Evolutionary conservation across 2,797 vertebrate genomes (phyloP).

Genomic region (Sylvilagus floridanus): DNA sequence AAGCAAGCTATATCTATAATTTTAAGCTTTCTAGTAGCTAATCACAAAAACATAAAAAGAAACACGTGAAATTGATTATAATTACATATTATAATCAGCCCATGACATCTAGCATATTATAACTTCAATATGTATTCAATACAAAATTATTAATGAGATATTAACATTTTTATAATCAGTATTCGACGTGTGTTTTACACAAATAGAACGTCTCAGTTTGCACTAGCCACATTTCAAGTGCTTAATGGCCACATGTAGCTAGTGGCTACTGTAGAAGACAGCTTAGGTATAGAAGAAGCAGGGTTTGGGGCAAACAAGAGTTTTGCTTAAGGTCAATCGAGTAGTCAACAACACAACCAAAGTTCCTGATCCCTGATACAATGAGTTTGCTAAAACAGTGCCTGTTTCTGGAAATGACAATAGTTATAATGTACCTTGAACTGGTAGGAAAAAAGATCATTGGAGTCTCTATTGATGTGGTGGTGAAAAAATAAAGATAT

Average conservation of each 20-base stretch:
- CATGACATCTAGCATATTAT: neutral
- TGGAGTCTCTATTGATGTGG: neutral
- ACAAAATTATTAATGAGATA: neutral
- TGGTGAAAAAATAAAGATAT: neutral
- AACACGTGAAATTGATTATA: neutral
- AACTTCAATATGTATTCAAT: neutral
- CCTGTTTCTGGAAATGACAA: neutral
- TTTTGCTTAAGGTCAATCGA: no score
- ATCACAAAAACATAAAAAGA: neutral
- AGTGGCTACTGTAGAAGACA: neutral
- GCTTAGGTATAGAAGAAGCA: neutral
- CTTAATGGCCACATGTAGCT: neutral
- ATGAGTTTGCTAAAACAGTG: neutral
- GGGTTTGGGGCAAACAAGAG: neutral
- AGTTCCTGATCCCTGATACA: neutral
- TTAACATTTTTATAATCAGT: constrained; percentile 5
- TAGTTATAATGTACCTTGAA: neutral
- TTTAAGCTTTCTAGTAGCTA: neutral
- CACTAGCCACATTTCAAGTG: neutral
- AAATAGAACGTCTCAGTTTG: neutral
- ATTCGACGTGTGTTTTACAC: neutral
- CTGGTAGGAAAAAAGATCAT: neutral
- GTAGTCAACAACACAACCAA: neutral
- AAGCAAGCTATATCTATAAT: neutral
- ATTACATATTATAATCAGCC: neutral